A percentile compares a stretch with the other conserved stretches of the same genome.
phyloP scores from a whole-genome alignment of 2,888 invertebrate species.

The Eurois occulta region DNA sequence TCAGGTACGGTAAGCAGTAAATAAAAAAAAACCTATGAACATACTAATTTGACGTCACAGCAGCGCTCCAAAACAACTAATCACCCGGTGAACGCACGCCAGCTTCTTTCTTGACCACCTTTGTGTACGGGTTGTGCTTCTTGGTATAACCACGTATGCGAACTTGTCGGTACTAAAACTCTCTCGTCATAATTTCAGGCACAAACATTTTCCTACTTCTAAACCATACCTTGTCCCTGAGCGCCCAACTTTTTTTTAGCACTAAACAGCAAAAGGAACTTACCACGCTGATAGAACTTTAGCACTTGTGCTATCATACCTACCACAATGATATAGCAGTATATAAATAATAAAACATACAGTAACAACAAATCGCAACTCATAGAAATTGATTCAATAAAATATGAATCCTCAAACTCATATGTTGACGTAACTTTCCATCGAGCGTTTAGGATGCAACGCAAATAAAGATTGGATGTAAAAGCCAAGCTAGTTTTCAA shows the following conservation, averaged over 20 bases:
- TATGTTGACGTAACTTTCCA: no score
- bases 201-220: conserved; percentile 87
- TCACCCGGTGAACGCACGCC: conserved; percentile 52
- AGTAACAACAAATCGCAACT: no score
- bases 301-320: no score
- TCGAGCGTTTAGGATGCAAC: no score
- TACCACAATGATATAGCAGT: no score
- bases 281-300: no score
- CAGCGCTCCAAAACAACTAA: conserved; percentile 66
- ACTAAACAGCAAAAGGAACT: no score
- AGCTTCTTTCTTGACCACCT: conserved; percentile 33
- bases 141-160: conserved; percentile 80
- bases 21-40: conserved; percentile 45
- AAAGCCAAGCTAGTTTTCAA: no score
- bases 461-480: no score
- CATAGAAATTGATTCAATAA: no score
- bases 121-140: conserved; percentile 43
- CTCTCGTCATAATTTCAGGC: conserved; percentile 88
- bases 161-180: conserved; percentile 75
- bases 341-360: no score
- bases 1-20: conserved; percentile 91
- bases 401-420: no score
- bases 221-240: conserved; percentile 77
- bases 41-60: conserved; percentile 79
- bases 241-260: conserved; percentile 79